Base-by-base conservation (phyloP, 2,888 invertebrate genomes). In the Crossocerus cetratus region DNA sequence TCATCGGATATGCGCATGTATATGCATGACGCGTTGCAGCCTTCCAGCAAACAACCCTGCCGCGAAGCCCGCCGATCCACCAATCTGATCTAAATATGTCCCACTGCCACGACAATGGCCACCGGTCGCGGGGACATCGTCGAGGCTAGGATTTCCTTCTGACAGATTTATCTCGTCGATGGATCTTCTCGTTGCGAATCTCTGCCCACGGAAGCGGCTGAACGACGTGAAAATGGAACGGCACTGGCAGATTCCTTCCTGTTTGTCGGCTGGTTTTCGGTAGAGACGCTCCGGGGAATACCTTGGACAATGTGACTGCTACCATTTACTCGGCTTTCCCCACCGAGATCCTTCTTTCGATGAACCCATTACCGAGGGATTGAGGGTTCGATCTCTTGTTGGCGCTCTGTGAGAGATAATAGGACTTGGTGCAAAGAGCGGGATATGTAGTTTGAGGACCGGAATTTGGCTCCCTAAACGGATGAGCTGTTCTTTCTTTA, bases 31-130 rank as follows among this genome's bases (percentile, higher is more conserved):
- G 62, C 74, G 77, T 79, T 64, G 70, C 72, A 68, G 78, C 76
- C 76, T 80, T 74, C 75, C 77, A 53, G 70, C 83, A 85, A 85
- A 85, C 83, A 84, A 83, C 77, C 76, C 75, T 65, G 63, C 67
- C 77, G 80, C 75, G 82, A 32, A 32, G 32, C 8, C 32, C 32
- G 73, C 76, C 83, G 79, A 81, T 76, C 73, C 75, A 63, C 75
- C 84, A 86, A 86, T 85, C 85, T 80, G 85, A 84, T 86, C 85
- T 82, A 82, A 83, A 86, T 84, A 81, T n/a, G n/a, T n/a, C n/a
- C 84, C 76, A 72, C 67, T 4, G 16, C 78, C 74, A 74, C 77
- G 78, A 78, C 78, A 74, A 72, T 81, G 74, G 61, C 70, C 58
- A 60, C 61, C 72, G 57, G 13, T 53, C n/a, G 42, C 20, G 61